These are phyloP conservation scores for Dicyrtomina minuta DNA, from an alignment of 2,888 invertebrate species.

Conservation along the genomic window DNA sequence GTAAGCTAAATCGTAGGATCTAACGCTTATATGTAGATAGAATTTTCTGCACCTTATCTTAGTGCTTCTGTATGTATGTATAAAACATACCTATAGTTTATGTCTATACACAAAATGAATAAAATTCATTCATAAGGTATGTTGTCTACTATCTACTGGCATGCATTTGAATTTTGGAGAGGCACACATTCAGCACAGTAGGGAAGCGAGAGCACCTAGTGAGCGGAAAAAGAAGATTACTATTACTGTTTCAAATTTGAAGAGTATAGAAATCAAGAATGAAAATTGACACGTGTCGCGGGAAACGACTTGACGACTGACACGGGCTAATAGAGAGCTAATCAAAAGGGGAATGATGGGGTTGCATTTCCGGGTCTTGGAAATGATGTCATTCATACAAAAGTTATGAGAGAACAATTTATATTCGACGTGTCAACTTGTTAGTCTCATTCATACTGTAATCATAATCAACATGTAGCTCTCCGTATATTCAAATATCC, in stretches of 20 bases:
- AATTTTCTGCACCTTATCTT: no score
- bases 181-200: conserved; percentile 16
- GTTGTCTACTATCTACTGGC: neutral
- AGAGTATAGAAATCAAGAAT: conserved; percentile 39
- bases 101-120: neutral
- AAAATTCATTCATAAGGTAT: no score
- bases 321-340: conserved; percentile 46
- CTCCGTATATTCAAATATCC: no score
- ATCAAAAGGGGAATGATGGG: conserved; percentile 41
- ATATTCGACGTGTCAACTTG: conserved; percentile 18
- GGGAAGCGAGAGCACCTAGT: conserved; percentile 22
- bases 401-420: conserved; percentile 22
- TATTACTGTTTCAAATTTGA: conserved; percentile 26
- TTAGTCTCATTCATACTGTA: conserved; percentile 13
- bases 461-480: conserved; percentile 12
- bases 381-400: conserved; percentile 26
- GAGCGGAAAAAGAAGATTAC: conserved; percentile 5
- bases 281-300: conserved; percentile 46
- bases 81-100: neutral
- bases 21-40: no score
- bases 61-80: neutral
- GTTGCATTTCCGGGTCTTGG: conserved; percentile 34
- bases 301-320: conserved; percentile 41
- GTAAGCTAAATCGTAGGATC: no score
- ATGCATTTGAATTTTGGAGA: neutral